A percentile compares a stretch with the other conserved stretches of the same genome.
phyloP scores from a whole-genome alignment of 1,140 invertebrate species.

The Anoplolepis gracilipes region DNA sequence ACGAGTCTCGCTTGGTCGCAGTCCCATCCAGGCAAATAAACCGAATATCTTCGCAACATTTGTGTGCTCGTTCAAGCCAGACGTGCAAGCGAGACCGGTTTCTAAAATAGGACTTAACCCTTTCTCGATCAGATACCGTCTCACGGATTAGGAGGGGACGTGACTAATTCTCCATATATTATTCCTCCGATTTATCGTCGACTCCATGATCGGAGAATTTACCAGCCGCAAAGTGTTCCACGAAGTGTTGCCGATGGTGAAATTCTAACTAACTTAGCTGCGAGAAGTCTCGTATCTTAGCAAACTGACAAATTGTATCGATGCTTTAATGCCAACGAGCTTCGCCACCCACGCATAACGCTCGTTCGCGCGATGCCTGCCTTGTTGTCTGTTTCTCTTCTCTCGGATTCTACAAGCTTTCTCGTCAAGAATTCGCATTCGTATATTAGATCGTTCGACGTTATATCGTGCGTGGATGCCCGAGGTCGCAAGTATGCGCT shows the following conservation, averaged over 20 bases:
- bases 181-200: constrained; percentile 14
- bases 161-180: constrained; percentile 41
- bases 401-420: background rate
- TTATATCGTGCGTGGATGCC: background rate
- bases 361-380: background rate
- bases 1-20: background rate
- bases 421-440: constrained; percentile 44
- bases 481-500: background rate
- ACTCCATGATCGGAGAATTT: background rate
- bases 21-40: constrained; percentile 38
- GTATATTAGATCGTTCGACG: constrained; percentile 45
- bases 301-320: constrained; percentile 36
- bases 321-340: constrained; percentile 41
- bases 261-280: constrained; percentile 9
- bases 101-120: constrained; percentile 53
- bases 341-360: constrained; percentile 33
- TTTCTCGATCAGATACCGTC: constrained; percentile 28
- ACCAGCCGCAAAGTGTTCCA: constrained; percentile 21
- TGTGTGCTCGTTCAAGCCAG: background rate
- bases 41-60: constrained; percentile 5
- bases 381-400: background rate
- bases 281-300: constrained; percentile 8
- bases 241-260: constrained; percentile 7
- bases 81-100: constrained; percentile 30
- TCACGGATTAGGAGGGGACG: background rate